Conservation (phyloP, 2,797 vertebrate species). For the Lepidocolaptes lacrymiger region DNA sequence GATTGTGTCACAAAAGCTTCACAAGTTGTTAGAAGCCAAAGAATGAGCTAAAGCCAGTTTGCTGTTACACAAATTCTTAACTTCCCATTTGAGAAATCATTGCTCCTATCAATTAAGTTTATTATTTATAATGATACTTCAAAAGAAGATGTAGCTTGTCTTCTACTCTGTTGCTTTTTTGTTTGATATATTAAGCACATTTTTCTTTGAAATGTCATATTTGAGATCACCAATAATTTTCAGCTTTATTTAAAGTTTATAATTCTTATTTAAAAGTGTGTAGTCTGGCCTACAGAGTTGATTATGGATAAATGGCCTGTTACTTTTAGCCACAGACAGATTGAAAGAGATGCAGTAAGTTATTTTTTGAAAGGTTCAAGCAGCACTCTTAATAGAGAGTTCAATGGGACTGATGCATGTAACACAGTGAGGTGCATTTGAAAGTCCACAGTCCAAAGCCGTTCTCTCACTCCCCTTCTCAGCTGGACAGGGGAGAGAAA, state of each 20-base stretch:
- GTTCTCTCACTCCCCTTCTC: neutral
- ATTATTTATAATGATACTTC: neutral
- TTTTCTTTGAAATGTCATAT: neutral
- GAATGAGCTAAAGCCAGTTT: neutral
- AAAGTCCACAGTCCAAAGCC: neutral
- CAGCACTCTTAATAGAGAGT: neutral
- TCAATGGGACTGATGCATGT: neutral
- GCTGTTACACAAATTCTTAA: neutral
- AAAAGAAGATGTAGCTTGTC: neutral
- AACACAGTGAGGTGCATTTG: neutral
- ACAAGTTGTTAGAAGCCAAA: neutral
- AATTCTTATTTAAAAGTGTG: neutral
- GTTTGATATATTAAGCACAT: neutral
- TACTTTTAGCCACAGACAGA: neutral
- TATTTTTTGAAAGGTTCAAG: neutral
- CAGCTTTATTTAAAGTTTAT: neutral
- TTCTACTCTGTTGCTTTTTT: neutral
- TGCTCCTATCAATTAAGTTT: neutral
- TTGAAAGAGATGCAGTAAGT: neutral
- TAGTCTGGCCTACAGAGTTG: neutral
- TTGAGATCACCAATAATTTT: neutral
- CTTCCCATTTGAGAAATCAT: neutral
- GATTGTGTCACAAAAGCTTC: neutral
- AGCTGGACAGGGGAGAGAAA: neutral
- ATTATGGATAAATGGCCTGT: neutral